Conservation (phyloP, 2,797 vertebrate species). For the Acanthiza pusilla region DNA sequence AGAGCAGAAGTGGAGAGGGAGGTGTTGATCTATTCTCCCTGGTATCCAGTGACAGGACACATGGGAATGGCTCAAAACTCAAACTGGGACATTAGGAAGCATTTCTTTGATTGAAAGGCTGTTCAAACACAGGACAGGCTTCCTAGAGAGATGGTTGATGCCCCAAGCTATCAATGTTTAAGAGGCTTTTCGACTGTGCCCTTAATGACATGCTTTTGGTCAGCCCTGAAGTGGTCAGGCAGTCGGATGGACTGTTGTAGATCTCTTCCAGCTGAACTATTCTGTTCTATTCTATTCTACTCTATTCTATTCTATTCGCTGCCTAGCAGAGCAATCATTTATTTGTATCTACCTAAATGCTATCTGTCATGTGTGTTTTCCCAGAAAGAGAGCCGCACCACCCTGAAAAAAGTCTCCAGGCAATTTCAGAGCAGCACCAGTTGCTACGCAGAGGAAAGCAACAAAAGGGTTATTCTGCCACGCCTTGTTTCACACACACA, state of each 20-base stretch:
- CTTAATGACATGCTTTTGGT: neutral
- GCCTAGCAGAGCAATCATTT: neutral
- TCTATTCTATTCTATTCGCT: neutral
- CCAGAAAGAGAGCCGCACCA: neutral
- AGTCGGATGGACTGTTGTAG: neutral
- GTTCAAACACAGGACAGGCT: neutral
- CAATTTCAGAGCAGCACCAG: neutral
- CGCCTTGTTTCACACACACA: neutral
- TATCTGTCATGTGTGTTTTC: neutral
- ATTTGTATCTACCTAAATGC: neutral
- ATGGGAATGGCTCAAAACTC: neutral
- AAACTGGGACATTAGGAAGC: neutral
- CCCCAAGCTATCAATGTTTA: neutral
- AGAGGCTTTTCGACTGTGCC: neutral
- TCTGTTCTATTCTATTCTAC: neutral
- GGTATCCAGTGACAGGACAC: rapidly evolving
- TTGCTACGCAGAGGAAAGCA: neutral
- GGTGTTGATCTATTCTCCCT: neutral
- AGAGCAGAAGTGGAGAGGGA: neutral
- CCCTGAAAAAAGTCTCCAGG: neutral
- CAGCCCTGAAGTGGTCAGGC: neutral
- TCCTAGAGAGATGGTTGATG: neutral
- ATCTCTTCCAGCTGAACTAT: neutral
- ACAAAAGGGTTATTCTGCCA: constrained; percentile 4
- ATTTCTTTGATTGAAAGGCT: neutral